Evolutionary conservation across 2,797 vertebrate genomes (phyloP).

Genomic region (Sebastes glaucus): DNA sequence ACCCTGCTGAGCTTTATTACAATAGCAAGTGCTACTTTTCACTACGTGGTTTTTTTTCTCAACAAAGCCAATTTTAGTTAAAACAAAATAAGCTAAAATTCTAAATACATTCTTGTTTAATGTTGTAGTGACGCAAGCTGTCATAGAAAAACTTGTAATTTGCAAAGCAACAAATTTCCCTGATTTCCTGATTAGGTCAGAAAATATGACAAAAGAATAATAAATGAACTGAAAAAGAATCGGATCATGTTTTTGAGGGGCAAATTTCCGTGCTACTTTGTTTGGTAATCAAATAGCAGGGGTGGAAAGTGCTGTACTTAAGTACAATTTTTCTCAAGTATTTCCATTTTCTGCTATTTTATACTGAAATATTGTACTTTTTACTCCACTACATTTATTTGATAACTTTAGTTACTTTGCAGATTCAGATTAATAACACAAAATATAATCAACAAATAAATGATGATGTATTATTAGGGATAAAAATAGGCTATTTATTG

Average conservation of each 20-base stretch:
- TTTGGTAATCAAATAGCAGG: not conserved
- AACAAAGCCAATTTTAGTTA: not conserved
- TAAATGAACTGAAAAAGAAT: not conserved
- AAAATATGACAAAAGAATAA: not conserved
- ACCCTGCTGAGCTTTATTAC: not conserved
- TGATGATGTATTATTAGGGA: too few species aligned
- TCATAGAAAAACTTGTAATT: not conserved
- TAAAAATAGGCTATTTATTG: too few species aligned
- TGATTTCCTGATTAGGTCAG: not conserved
- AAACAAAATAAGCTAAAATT: not conserved
- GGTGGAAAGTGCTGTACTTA: too few species aligned
- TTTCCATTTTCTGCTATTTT: too few species aligned
- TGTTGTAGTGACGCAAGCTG: not conserved
- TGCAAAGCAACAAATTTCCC: not conserved
- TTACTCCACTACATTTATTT: too few species aligned
- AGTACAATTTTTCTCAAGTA: accelerated
- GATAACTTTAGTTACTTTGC: too few species aligned
- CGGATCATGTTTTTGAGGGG: not conserved
- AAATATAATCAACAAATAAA: too few species aligned
- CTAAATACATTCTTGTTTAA: not conserved
- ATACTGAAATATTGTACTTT: too few species aligned
- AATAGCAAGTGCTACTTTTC: not conserved
- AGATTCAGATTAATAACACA: too few species aligned
- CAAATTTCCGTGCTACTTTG: not conserved
- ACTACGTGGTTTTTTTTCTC: not conserved